These are phyloP conservation scores for Perizoma affinitatum DNA, from an alignment of 2,888 invertebrate genomes.

Conservation along the genomic window DNA sequence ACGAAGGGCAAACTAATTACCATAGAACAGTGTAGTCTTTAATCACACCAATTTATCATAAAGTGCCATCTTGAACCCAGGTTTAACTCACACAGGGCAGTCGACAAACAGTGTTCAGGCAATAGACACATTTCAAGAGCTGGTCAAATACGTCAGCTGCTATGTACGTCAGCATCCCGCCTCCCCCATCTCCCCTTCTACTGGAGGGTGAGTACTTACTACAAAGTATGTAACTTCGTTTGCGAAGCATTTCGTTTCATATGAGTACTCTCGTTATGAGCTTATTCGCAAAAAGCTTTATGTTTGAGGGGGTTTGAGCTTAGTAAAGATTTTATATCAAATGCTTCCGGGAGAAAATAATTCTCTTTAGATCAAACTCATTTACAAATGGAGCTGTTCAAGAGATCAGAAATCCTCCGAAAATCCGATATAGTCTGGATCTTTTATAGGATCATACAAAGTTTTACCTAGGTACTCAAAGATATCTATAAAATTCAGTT, in stretches of 20 bases:
- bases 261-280: conserved; percentile 13
- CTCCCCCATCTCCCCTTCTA: neutral
- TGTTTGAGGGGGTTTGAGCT: conserved; percentile 10
- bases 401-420: too few species aligned
- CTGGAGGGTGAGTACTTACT: conserved; percentile 6
- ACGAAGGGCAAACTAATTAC: neutral
- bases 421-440: too few species aligned
- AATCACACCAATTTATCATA: conserved; percentile 1
- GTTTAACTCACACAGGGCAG: conserved; percentile 3
- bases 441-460: too few species aligned
- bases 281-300: conserved; percentile 9
- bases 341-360: too few species aligned
- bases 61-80: conserved; percentile 5
- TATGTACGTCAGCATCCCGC: conserved; percentile 9
- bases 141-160: conserved; percentile 28
- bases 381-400: too few species aligned
- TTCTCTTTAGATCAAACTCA: too few species aligned
- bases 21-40: too few species aligned
- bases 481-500: too few species aligned
- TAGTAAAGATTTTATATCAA: too few species aligned
- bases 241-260: conserved; percentile 13
- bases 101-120: conserved; percentile 23
- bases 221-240: conserved; percentile 18
- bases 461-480: too few species aligned
- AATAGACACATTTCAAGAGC: conserved; percentile 30